Evolutionary conservation across 2,797 vertebrate species (phyloP), one percentile per base, ranked within the genome.

Genomic region (Esox lucius): DNA sequence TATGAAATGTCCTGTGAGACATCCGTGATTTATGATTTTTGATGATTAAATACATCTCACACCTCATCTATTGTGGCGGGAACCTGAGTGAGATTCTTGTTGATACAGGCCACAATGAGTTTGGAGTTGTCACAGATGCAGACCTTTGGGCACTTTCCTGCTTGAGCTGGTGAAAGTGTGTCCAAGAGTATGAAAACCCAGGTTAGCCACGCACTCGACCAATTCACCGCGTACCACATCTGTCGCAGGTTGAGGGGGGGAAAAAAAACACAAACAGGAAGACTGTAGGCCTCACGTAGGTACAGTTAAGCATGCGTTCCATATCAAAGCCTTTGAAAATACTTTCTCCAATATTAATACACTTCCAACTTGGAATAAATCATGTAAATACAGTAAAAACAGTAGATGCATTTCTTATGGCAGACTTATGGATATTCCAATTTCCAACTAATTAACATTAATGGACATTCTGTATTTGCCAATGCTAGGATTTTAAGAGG

Each of bases 11-110:
- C 35, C 35, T 3, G 5, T 39, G 28, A 31, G 31, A 31, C 28
- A 31, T 31, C 28, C 28, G 1, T 1, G 5, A 39, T 39, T 3
- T 5, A 39, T 39, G 33, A 33, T 33, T 33, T 33, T 33, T 33
- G 51, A 53, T 53, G 16, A 56, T 17, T 56, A 56, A 56, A 4
- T 17, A 56, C 51, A 15, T 9, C 9, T 26, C 92, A 90, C 78
- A 97, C 97, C 96, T 97, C 93, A 0, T 96, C 93, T 62, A 96
- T 68, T 61, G 87, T 48, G 0, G 49, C 0, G 0, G 96, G 96
- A 76, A 96, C 74, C 35, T 91, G 83, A 98, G 83, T 91, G 83
- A 98, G 83, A 84, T 95, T 97, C 88, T 94, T 94, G 1, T 90
- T 81, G 3, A 87, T 65, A 75, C 97, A 98, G 53, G 86, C 64